Conservation (phyloP, 2,113 vertebrate species). For the Hassar affinis region DNA sequence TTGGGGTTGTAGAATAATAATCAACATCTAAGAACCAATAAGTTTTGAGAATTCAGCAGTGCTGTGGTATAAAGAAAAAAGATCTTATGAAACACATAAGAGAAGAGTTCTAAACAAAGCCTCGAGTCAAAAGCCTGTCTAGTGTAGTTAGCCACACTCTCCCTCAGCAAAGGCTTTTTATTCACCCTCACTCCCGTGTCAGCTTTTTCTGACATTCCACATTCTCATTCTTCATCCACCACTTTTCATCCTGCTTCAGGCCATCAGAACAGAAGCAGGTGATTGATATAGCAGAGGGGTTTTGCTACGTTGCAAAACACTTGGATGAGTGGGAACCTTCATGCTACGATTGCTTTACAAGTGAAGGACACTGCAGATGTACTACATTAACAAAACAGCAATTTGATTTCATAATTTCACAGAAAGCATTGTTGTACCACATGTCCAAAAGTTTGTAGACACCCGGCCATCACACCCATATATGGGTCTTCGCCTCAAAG, state of each 20-base stretch:
- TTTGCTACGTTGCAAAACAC: slow-evolving; percentile 4
- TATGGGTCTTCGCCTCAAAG: neutral
- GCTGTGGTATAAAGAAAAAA: slow-evolving; percentile 8
- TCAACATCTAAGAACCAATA: slow-evolving; percentile 10
- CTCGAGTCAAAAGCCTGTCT: slow-evolving; percentile 41
- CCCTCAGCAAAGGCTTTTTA: slow-evolving; percentile 39
- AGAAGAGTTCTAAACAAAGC: slow-evolving; percentile 29
- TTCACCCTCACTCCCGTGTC: slow-evolving; percentile 43
- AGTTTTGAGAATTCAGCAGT: neutral
- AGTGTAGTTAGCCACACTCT: slow-evolving; percentile 23
- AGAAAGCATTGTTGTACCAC: neutral
- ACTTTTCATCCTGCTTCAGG: slow-evolving; percentile 44
- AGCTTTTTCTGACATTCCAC: slow-evolving; percentile 44
- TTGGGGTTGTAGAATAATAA: neutral
- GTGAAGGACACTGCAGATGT: slow-evolving; percentile 31
- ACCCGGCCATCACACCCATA: neutral
- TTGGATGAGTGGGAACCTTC: neutral
- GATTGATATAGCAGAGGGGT: slow-evolving; percentile 35
- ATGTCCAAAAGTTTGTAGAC: neutral
- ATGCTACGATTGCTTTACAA: neutral
- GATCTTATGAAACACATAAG: slow-evolving; percentile 20
- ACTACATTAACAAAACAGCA: slow-evolving; percentile 13
- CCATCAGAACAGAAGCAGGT: slow-evolving; percentile 43
- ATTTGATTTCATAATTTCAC: slow-evolving; percentile 10
- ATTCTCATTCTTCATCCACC: slow-evolving; percentile 35